Base-by-base conservation (phyloP, 2,797 vertebrate species). In the Serranus cabrilla region DNA sequence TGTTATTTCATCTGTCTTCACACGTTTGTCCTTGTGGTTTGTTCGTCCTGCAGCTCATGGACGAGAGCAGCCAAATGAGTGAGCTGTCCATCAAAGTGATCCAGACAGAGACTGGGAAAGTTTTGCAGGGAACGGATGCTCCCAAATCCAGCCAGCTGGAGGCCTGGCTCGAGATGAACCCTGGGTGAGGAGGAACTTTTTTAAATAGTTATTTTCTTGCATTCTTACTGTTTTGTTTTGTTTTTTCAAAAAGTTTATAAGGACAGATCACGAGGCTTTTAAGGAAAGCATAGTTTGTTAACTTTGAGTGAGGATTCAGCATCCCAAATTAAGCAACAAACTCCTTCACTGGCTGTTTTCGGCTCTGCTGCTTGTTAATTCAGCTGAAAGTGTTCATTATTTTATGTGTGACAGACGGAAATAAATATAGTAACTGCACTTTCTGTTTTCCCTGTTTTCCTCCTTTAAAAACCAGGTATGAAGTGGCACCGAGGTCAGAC, bases 31-130 rank as follows among this genome's bases (percentile, higher is more conserved):
- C 1, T 25, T 60, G 17, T 83, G 20, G 55, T 46, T 18, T 25
- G 27, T 71, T 84, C 45, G 61, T 60, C 72, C 64, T 92, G 65
- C 69, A 99, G 98, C 97, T 96, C 2, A 97, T 99, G 91, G 98
- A 99, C 82, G 98, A 99, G 71, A 99, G 97, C 95, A 99, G 98
- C 90, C 98, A 99, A 80, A 99, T 99, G 98, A 99, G 98, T 23
- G 98, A 99, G 87, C 96, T 99, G 75, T 97, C 98, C 20, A 97
- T 99, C 86, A 99, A 99, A 93, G 97, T 99, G 78, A 99, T 98
- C 83, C 97, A 99, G 90, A 99, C 97, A 0, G 97, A 99, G 94
- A 99, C 98, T 0, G 98, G 98, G 47, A 98, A 98, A 85, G 98
- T 99, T 78, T 91, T 99, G 8, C 97, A 98, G 87, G 98, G 98